Base-by-base conservation (phyloP, 2,113 vertebrate species). In the Heterotis niloticus region DNA sequence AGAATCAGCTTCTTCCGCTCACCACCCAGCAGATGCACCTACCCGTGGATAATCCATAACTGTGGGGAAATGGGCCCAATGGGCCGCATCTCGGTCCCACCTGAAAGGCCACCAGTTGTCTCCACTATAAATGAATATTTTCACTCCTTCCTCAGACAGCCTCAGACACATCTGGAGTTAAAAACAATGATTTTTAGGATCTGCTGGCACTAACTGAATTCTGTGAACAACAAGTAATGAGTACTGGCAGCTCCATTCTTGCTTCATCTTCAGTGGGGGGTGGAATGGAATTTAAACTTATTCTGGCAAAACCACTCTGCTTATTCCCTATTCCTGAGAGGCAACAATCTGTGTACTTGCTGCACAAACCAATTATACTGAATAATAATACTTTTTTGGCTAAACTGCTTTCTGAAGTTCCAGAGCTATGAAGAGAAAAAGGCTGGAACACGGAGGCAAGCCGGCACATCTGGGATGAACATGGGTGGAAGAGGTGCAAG, bases 361-460 rank as follows among this genome's bases (percentile, higher is more conserved):
- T 26, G 78, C 54, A 62, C 23, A 68, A 60, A 68, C 51, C 18
- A 65, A 75, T 80, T 75, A 75, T 75, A 75, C 52, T 66, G 12
- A 57, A 64, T 67, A 71, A 60, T 64, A 78, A 60, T 52, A 71
- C 20, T 62, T 64, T 34, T 24, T 70, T 24, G 9, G n/a, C 26
- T 29, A 10, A 28, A 28, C 64, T 62, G 14, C 12, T 10, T 17
- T 66, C 23, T 20, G 23, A 66, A 66, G 23, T 5, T 66, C 64
- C 11, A n/a, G 23, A 20, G 11, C 29, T 60, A 29, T 29, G 17
- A 51, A 16, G 52, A 23, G 74, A 75, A 73, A 54, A 56, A 73
- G 4, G 52, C 34, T 44, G 62, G 57, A 34, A 28, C 57, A 64
- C 1, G 5, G 5, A 64, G 10, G 10, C 11, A 57, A 44, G 24